Evolutionary conservation across 2,888 invertebrate species (phyloP), one percentile per base, ranked within the genome.

Genomic region (Leptinotarsa juncta): DNA sequence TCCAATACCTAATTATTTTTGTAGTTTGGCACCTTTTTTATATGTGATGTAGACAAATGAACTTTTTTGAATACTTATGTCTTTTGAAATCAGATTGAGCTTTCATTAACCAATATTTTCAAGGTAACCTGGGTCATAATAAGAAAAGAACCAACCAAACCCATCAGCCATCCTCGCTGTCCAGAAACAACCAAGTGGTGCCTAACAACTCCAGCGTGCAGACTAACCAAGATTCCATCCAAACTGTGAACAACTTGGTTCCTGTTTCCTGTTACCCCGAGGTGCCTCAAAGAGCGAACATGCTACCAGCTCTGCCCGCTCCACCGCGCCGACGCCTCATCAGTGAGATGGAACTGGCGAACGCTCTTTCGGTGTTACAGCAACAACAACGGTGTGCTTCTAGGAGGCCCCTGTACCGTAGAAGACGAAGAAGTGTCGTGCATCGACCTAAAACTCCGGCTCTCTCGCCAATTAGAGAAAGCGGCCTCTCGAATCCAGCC

Each of bases 381-480:
- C 87, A 86, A 72, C 85, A 85, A 71, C 83, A 83, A 71, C 84
- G 84, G 66, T 79, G 80, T 72, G 78, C 78, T 12, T 74, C 80
- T 15, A 77, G 82, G n/a, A 80, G 83, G 20, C 79, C 81, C 12
- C 75, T 80, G 18, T 77, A 79, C 67, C 71, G 77, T 15, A 73
- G 81, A 23, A 80, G 86, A 75, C 82, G 86, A 78, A 83, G 87
- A 62, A 85, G 84, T 71, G 84, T 84, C 4, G 84, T 84, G 69
- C 86, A 86, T 75, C 83, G 87, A 65, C 86, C 87, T 23, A 88
- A 88, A 79, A 88, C 91, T 49, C 91, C 91, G 51, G 90, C 91
- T 51, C 86, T 94, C 73, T 93, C 93, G 71, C 93, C 93, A 49
- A 94, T 94, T 71, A 91, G 92, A 75, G 93, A 94, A 83, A 92